Conservation (phyloP, 2,113 vertebrate genomes). For the Panthera uncia region DNA sequence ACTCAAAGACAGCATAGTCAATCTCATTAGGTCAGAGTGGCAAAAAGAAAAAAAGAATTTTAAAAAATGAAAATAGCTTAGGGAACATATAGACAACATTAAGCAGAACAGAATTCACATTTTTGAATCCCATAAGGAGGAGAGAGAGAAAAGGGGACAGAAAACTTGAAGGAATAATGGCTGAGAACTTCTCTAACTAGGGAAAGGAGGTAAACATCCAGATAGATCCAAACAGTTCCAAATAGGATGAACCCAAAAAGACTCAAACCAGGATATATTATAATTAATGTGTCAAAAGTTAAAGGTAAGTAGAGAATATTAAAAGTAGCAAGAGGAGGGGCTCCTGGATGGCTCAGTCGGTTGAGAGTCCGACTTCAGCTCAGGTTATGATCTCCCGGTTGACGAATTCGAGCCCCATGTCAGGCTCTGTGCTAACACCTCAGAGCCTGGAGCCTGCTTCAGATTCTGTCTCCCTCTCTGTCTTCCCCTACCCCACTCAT, state of each 20-base stretch:
- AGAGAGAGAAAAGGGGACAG: neutral
- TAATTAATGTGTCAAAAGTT: neutral
- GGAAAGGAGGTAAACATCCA: neutral
- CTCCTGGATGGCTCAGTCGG: no score
- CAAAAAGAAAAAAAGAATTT: neutral
- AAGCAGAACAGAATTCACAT: neutral
- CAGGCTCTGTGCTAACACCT: no score
- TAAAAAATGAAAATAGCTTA: neutral
- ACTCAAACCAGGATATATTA: neutral
- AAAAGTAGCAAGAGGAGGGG: neutral
- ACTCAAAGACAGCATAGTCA: neutral
- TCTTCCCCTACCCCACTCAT: no score
- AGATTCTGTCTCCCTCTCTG: no score
- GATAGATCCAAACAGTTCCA: neutral
- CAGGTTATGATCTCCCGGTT: no score
- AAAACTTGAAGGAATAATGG: neutral
- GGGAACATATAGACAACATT: neutral
- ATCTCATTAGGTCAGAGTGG: neutral
- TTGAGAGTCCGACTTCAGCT: no score
- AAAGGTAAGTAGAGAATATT: neutral
- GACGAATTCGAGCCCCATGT: no score
- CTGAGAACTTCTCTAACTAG: neutral
- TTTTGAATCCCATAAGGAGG: neutral
- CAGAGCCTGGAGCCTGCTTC: no score
- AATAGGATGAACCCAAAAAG: neutral